These are phyloP conservation scores for Diadophis punctatus DNA, from an alignment of 2,113 vertebrate genomes.

Conservation along the genomic window DNA sequence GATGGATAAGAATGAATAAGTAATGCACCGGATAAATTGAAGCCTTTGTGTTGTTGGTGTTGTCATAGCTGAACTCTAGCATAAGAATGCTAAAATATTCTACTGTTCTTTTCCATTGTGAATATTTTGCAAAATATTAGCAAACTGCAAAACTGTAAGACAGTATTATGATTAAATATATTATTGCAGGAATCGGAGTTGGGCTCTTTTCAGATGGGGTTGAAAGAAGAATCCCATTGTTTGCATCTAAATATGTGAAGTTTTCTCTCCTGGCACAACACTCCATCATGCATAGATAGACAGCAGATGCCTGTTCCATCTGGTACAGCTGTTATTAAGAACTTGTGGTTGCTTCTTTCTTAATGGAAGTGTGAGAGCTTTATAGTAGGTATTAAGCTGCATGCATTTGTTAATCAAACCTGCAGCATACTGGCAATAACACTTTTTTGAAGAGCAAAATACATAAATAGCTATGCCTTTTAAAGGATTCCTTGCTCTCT, in stretches of 20 bases:
- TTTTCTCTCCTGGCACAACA: neutral
- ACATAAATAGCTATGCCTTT: neutral
- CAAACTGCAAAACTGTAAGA: neutral
- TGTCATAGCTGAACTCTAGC: neutral
- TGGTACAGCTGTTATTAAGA: neutral
- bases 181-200: neutral
- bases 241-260: neutral
- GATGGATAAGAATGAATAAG: neutral
- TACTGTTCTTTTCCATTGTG: neutral
- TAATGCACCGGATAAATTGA: neutral
- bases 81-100: neutral
- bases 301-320: neutral
- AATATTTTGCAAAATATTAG: neutral
- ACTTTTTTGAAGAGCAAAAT: neutral
- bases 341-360: neutral
- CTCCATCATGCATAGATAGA: accelerated
- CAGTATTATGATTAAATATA: neutral
- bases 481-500: neutral
- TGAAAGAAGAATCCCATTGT: neutral
- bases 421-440: neutral
- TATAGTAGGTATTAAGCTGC: conserved; percentile 5
- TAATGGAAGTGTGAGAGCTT: neutral
- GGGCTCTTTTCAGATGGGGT: neutral
- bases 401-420: neutral
- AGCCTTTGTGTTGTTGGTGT: neutral